Percentiles rank a stretch among this genome's conserved stretches.
phyloP scores from a whole-genome alignment of 30 jellyfish, hydroid and myxozoan genomes.

The Mastigias papua region DNA sequence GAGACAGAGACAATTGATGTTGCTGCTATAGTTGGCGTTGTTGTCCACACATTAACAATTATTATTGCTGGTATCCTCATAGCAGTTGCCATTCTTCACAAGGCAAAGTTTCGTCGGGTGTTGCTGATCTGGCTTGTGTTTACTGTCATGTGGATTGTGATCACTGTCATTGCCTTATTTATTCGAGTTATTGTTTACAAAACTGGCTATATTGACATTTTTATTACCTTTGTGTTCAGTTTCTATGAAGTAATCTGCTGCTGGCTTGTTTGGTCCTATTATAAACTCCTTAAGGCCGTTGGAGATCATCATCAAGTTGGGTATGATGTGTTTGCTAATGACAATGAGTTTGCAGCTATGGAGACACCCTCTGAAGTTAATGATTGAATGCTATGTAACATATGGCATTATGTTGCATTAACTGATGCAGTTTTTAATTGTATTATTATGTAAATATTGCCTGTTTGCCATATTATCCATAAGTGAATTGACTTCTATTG shows the following conservation, averaged over 20 bases:
- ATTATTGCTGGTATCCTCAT: neutral
- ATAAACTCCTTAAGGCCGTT: constrained; percentile 1
- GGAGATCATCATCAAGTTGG: constrained; percentile 9
- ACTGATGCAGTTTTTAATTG: too few relatives aligned
- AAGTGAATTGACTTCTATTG: too few relatives aligned
- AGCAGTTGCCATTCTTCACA: constrained; percentile 1
- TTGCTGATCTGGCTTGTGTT: constrained; percentile 4
- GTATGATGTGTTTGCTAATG: constrained; percentile 13
- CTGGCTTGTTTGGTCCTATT: constrained; percentile 44
- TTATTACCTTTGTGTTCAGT: neutral
- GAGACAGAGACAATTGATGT: neutral
- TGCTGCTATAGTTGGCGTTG: neutral
- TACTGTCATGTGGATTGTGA: neutral
- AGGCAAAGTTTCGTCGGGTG: constrained; percentile 9
- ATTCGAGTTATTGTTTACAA: neutral
- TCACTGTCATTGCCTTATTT: neutral
- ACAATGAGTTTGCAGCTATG: neutral
- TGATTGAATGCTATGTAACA: neutral
- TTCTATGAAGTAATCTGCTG: constrained; percentile 6
- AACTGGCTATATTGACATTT: neutral
- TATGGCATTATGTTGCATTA: too few relatives aligned
- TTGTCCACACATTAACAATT: constrained; percentile 1
- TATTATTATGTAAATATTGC: too few relatives aligned
- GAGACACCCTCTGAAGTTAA: neutral
- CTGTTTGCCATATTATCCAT: too few relatives aligned